Base-by-base conservation (phyloP, 2,888 invertebrate genomes). In the Caenorhabditis panamensis region DNA sequence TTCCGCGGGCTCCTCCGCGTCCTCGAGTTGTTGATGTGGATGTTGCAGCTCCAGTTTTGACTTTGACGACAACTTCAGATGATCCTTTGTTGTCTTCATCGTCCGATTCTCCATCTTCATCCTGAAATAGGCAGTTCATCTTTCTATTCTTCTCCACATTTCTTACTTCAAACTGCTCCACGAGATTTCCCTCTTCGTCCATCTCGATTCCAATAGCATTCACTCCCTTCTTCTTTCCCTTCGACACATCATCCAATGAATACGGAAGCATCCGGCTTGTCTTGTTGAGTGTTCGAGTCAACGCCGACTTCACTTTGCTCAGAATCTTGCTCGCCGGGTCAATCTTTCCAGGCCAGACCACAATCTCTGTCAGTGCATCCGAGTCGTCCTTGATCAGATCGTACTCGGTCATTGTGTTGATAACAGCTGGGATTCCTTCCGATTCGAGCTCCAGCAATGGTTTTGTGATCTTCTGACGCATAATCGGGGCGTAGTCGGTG, bases 231-330 rank as follows among this genome's bases (percentile, higher is more conserved):
- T 58, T 49, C 44, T 79, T 79, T 36, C 87, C 87, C 73, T 87
- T 88, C 24, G 78, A 76, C 11, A 87, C 86, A 0, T 91, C 92
- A 1, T 88, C 92, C 11, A 94, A 88, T 11, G 95, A 94, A 92
- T 96, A 97, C 0, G 96, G 95, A 68, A 95, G 93, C 69, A 95
- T 93, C 59, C 94, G 93, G 0, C 94, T 93, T 83, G 94, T 94
- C 91, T 97, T 97, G 92, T 98, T 99, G 91, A 96, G 96, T 0
- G 95, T 93, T 51, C 96, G 94, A 0, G 98, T 99, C 91, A 99
- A 94, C 0, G 97, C 96, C 0, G 96, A 94, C 93, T 98, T 98
- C 0, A 95, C 94, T 91, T 92, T 92, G 13, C 92, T 85, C 37
- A 89, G 90, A 26, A 99, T 93, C 78, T 93, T 92, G 61, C 94